Evolutionary conservation across 1,140 invertebrate genomes (phyloP).

Genomic region (Meloidogyne floridensis): DNA sequence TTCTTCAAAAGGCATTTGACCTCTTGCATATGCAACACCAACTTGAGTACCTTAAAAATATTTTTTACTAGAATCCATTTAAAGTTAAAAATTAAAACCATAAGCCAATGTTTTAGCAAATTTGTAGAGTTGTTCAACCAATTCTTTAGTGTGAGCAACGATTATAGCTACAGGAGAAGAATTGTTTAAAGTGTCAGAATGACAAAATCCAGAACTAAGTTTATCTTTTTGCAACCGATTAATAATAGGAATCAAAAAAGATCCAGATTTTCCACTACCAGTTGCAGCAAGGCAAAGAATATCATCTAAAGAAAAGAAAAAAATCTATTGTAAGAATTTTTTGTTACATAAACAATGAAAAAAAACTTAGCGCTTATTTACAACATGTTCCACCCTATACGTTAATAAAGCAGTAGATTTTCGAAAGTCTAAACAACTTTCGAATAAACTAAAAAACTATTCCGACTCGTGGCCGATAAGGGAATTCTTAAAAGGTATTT

Average conservation of each 20-base stretch:
- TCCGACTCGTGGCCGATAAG: no score
- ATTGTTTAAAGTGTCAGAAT: neutral
- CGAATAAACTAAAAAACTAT: no score
- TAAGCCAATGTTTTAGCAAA: constrained; percentile 3
- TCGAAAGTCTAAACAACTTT: neutral
- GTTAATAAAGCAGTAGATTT: neutral
- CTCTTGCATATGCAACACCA: constrained; percentile 9
- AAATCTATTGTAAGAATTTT: neutral
- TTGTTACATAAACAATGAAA: neutral
- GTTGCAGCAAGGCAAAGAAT: constrained; percentile 21
- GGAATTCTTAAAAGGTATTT: neutral
- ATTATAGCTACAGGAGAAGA: constrained; percentile 13
- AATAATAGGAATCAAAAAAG: constrained; percentile 31
- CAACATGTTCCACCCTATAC: no score
- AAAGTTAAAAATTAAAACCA: neutral
- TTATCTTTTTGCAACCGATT: neutral
- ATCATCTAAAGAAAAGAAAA: constrained; percentile 9
- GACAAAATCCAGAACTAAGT: neutral
- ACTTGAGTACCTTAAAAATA: constrained; percentile 13
- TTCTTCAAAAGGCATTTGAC: neutral
- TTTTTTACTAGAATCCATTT: neutral
- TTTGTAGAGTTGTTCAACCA: constrained; percentile 17
- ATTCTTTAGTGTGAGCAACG: constrained; percentile 31
- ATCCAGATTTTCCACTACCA: constrained; percentile 22
- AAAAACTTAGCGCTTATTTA: no score